phyloP scores from a whole-genome alignment of 2,888 invertebrate genomes.

The Ypsolopha scabrella region DNA sequence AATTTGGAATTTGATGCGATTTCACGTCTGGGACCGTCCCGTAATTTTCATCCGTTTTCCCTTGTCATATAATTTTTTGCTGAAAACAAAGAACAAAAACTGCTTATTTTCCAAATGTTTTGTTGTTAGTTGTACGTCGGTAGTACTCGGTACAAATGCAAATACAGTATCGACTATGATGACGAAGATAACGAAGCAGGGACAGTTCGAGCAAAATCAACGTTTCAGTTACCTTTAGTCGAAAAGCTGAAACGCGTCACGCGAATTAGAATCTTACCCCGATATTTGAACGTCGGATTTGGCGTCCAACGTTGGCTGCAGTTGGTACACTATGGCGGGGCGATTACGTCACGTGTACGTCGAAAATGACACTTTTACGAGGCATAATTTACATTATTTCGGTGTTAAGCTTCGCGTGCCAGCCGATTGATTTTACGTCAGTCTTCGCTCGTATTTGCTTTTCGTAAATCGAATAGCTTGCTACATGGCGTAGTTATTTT shows the following conservation, averaged over 20 bases:
- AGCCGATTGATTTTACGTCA: slow-evolving; percentile 66
- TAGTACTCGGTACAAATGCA: slow-evolving; percentile 39
- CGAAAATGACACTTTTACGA: slow-evolving; percentile 69
- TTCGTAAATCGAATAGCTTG: slow-evolving; percentile 61
- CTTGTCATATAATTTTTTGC: background rate
- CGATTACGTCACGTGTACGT: slow-evolving; percentile 63
- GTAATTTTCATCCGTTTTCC: slow-evolving; percentile 15
- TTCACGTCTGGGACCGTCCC: slow-evolving; percentile 29
- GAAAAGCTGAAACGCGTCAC: slow-evolving; percentile 3
- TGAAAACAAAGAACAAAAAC: background rate
- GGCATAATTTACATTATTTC: slow-evolving; percentile 67
- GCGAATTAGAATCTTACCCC: slow-evolving; percentile 22
- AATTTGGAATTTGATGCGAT: slow-evolving; percentile 44
- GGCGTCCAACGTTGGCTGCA: slow-evolving; percentile 8
- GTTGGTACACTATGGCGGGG: slow-evolving; percentile 17
- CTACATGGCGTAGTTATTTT: slow-evolving; percentile 58
- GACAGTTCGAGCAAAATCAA: slow-evolving; percentile 45
- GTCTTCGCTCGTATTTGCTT: slow-evolving; percentile 62
- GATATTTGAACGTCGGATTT: slow-evolving; percentile 17
- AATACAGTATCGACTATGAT: slow-evolving; percentile 36
- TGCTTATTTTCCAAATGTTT: background rate
- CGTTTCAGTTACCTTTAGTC: slow-evolving; percentile 16
- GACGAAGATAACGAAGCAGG: slow-evolving; percentile 50
- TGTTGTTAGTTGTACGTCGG: slow-evolving; percentile 1
- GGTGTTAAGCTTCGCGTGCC: slow-evolving; percentile 65